Evolutionary conservation across 2,797 vertebrate genomes (phyloP).

Genomic region (Enteromius paludinosus): DNA sequence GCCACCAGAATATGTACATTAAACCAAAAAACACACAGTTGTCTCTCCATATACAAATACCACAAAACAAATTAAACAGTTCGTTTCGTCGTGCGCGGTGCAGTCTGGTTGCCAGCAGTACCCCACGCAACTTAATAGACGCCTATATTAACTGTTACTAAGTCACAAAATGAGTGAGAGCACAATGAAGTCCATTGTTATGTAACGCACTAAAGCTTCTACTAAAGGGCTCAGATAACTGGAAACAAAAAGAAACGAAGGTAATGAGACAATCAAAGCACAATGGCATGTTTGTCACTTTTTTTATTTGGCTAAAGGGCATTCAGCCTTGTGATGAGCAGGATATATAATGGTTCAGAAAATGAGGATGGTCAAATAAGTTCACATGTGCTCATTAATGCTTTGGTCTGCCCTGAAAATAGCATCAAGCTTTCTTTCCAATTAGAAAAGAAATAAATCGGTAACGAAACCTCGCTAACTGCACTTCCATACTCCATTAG

Average conservation of each 20-base stretch:
- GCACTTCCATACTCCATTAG: conserved; percentile 1
- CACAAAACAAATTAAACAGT: conserved; percentile 6
- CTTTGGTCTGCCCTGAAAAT: neutral
- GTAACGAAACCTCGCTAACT: neutral
- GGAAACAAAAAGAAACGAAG: conserved; percentile 24
- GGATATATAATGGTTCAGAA: neutral
- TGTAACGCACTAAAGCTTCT: neutral
- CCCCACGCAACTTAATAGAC: conserved; percentile 24
- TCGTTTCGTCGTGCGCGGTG: neutral
- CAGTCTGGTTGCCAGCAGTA: conserved; percentile 1
- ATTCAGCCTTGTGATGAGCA: neutral
- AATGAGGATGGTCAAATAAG: neutral
- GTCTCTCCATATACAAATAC: conserved; percentile 31
- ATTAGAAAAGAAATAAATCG: neutral
- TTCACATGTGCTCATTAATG: neutral
- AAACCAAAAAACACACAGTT: conserved; percentile 38
- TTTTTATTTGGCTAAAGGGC: neutral
- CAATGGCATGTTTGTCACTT: conserved; percentile 19
- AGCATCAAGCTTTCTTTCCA: neutral
- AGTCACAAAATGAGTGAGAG: conserved; percentile 29
- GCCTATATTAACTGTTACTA: conserved; percentile 29
- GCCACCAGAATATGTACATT: conserved; percentile 11
- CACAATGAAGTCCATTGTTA: conserved; percentile 38
- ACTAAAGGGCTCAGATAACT: conserved; percentile 25
- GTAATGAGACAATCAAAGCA: conserved; percentile 40